Evolutionary conservation across 2,888 invertebrate genomes (phyloP).

Genomic region (Zelleria hepariella): DNA sequence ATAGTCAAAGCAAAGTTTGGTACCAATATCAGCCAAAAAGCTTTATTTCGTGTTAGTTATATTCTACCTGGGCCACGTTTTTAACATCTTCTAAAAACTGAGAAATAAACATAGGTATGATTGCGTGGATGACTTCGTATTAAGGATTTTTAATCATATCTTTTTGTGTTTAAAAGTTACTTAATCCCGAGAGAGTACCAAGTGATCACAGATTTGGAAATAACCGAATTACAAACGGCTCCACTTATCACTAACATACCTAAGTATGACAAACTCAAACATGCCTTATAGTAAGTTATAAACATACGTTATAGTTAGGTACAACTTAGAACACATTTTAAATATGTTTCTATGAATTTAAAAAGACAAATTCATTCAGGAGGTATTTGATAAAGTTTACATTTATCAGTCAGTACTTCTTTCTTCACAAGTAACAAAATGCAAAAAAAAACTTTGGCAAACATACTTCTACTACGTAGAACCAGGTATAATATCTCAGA

Average conservation of each 20-base stretch:
- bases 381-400: constrained; percentile 42
- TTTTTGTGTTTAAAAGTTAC: constrained; percentile 56
- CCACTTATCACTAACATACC: neutral
- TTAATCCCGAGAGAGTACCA: constrained; percentile 70
- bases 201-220: constrained; percentile 69
- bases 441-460: constrained; percentile 60
- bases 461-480: constrained; percentile 18
- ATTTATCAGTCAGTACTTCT: constrained; percentile 49
- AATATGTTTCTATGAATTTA: neutral
- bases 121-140: constrained; percentile 35
- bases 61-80: neutral
- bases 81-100: constrained; percentile 6
- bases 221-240: constrained; percentile 32
- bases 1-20: neutral
- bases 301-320: neutral
- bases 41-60: neutral
- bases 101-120: constrained; percentile 7
- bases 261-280: neutral
- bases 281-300: neutral
- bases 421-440: constrained; percentile 50
- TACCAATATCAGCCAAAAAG: neutral
- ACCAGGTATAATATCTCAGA: neutral
- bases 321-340: neutral
- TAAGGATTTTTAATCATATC: constrained; percentile 30
- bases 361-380: constrained; percentile 14